Evolutionary conservation across 2,113 vertebrate species (phyloP), one percentile per base, ranked within the genome.

Genomic region (Poecilia latipinna): DNA sequence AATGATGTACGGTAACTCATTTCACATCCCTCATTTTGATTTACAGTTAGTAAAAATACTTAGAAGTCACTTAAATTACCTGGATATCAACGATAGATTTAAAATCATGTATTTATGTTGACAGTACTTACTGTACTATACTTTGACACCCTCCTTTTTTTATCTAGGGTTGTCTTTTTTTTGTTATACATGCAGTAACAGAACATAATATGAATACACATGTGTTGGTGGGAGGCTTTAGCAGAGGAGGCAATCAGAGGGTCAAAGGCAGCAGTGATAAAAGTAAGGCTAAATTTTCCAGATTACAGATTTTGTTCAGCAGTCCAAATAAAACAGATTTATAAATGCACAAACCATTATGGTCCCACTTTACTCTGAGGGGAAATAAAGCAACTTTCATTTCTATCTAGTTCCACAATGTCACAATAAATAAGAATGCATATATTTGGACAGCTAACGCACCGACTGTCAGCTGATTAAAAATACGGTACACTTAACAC

Each of bases 261-360:
- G 69, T 81, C 71, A 77, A 93, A 93, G 89, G 92, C 89, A 93
- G 90, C 90, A 88, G 82, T 87, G 84, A 90, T 60, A 89, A 69
- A 62, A 74, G 33, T 89, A 93, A 92, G 93, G 89, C 87, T 86
- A 85, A 29, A 88, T 65, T 73, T 73, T 80, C 76, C 51, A 28
- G 84, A 67, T 37, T 51, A 0, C 28, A 19, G 51, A 8, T 29
- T 24, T 29, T 37, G 15, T 72, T 76, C 70, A 24, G 67, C 39
- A 74, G n/a, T 28, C 12, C n/a, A 31, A 17, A 57, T 37, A 22
- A 37, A 70, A 81, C 65, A 31, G 74, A 65, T 42, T 54, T 12
- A 33, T 15, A 64, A 68, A 72, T 22, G 69, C 32, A 72, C 4
- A 70, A 75, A 35, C 48, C 2, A 68, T 72, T 44, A 63, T 1